Base-by-base conservation (phyloP, 1,140 invertebrate species). In the Diachasma alloeum region DNA sequence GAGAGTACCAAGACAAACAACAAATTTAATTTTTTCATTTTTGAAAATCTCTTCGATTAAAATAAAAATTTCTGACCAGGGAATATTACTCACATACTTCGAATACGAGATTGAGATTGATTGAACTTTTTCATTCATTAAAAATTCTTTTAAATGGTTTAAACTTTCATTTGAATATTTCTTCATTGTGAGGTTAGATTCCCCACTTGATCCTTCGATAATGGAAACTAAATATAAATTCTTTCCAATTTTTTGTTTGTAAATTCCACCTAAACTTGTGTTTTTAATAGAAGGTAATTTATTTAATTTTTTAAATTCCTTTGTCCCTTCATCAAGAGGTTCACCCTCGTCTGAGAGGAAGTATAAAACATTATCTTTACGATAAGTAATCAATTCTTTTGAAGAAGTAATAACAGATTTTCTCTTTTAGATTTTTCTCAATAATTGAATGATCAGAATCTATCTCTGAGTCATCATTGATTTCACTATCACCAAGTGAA, bases 181-280 rank as follows among this genome's bases (percentile, higher is more conserved):
- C 4, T 74, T 67, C 10, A 74, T 67, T 46, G 3, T 74, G 4
- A 67, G 13, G 4, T 66, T n/a, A 13, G 72, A 74, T 66, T 44
- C 72, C 10, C 72, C 59, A 42, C 59, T 66, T 26, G n/a, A 63
- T 74, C 42, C 37, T 44, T 5, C 6, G 0, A 74, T 46, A 37
- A 74, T 74, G 22, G 39, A 66, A 0, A 36, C 36, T 24, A 74
- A 74, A 67, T 74, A 36, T 6, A 67, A 26, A 15, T 74, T 44
- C 24, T 44, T 63, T 39, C 26, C 72, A 19, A 73, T 19, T 39
- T 63, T 73, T 39, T 73, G 72, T 37, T 22, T n/a, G n/a, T n/a
- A n/a, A n/a, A n/a, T n/a, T n/a, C n/a, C n/a, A n/a, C n/a, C n/a
- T n/a, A n/a, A n/a, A n/a, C n/a, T n/a, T n/a, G n/a, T n/a, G n/a